These are phyloP conservation scores for Zelostemma sp. DNA, from an alignment of 1,140 invertebrate species.

Conservation along the genomic window DNA sequence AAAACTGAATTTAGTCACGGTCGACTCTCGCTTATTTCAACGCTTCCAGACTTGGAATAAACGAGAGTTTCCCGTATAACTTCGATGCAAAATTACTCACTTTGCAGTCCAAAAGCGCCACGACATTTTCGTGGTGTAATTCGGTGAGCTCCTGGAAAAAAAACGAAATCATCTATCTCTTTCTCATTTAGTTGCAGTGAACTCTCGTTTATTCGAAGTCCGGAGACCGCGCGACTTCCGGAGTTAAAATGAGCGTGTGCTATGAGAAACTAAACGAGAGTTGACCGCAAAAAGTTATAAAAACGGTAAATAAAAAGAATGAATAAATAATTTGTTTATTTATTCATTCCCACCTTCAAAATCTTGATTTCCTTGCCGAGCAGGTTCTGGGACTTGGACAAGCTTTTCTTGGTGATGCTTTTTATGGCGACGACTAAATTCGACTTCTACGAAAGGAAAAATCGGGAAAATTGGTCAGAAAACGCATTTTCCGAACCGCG, in stretches of 20 bases:
- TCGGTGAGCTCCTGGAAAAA: constrained; percentile 88
- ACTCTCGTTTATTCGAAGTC: too few relatives aligned
- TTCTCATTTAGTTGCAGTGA: too few relatives aligned
- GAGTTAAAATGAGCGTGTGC: too few relatives aligned
- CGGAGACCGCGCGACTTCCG: too few relatives aligned
- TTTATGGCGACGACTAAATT: constrained; percentile 95
- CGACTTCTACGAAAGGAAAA: constrained; percentile 79
- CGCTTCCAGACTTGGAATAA: too few relatives aligned
- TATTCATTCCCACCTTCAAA: constrained; percentile 83
- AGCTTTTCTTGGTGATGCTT: constrained; percentile 96
- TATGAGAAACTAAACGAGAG: too few relatives aligned
- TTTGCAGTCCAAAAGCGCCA: constrained; percentile 96
- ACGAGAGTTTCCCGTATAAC: background rate
- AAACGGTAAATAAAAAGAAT: too few relatives aligned
- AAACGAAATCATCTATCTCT: background rate
- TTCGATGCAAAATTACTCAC: constrained; percentile 43
- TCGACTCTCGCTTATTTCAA: too few relatives aligned
- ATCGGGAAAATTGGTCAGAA: too few relatives aligned
- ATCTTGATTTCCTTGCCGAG: constrained; percentile 99
- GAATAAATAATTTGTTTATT: too few relatives aligned
- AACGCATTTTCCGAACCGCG: too few relatives aligned
- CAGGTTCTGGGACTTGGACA: constrained; percentile 96
- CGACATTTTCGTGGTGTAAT: constrained; percentile 98
- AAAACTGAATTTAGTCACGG: constrained; percentile 21
- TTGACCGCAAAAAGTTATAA: too few relatives aligned